Percentiles rank a stretch among this genome's conserved stretches.
Conservation (phyloP, 2,113 vertebrate genomes). For the Larimichthys polyactis region DNA sequence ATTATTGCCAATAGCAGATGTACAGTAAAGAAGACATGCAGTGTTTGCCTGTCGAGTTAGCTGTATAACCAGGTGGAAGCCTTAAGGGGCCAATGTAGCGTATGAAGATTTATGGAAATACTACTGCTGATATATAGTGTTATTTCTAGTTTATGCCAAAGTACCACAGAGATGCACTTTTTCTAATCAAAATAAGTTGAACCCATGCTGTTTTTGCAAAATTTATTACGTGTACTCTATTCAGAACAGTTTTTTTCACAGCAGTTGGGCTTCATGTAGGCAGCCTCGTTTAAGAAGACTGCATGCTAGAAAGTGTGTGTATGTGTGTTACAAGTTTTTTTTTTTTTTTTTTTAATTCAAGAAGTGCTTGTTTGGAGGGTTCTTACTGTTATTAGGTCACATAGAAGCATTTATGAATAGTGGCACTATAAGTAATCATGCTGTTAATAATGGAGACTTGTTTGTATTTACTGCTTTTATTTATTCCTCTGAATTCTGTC, state of each 20-base stretch:
- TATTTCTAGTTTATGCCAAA: slow-evolving; percentile 72
- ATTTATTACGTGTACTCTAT: slow-evolving; percentile 32
- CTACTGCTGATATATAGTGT: slow-evolving; percentile 69
- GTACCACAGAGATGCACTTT: slow-evolving; percentile 76
- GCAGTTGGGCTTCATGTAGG: slow-evolving; percentile 19
- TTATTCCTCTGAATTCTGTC: slow-evolving; percentile 71
- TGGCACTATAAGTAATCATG: slow-evolving; percentile 58
- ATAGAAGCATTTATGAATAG: slow-evolving; percentile 64
- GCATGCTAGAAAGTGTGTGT: slow-evolving; percentile 65
- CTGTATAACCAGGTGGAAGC: slow-evolving; percentile 13
- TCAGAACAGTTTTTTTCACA: slow-evolving; percentile 30
- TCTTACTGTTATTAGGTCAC: slow-evolving; percentile 62
- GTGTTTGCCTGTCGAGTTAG: slow-evolving; percentile 14
- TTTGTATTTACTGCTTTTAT: slow-evolving; percentile 77
- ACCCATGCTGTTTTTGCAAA: slow-evolving; percentile 46
- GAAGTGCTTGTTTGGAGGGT: slow-evolving; percentile 49
- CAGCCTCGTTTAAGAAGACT: slow-evolving; percentile 18
- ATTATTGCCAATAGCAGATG: slow-evolving; percentile 47
- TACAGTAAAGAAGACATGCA: slow-evolving; percentile 26
- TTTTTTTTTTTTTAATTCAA: slow-evolving; percentile 44
- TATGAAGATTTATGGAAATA: slow-evolving; percentile 59
- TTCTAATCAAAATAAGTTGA: slow-evolving; percentile 53
- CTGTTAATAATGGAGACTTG: slow-evolving; percentile 66
- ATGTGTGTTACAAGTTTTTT: slow-evolving; percentile 68
- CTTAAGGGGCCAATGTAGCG: slow-evolving; percentile 56